These are phyloP conservation scores for Tachysurus fulvidraco DNA, from an alignment of 2,113 vertebrate species.

Conservation along the genomic window DNA sequence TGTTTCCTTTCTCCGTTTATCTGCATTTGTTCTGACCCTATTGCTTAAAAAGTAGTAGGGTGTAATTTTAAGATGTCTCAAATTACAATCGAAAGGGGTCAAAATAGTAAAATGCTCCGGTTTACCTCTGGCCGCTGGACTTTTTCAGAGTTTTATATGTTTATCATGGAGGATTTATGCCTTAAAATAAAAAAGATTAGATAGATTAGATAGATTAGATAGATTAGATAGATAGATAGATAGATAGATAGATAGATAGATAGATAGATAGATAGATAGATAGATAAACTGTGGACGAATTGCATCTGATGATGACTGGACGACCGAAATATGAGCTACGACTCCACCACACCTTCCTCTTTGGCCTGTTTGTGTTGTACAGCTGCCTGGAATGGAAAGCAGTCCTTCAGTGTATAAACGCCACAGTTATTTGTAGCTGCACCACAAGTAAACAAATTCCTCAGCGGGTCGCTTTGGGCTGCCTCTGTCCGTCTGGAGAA, in stretches of 20 bases:
- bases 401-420: conserved; percentile 61
- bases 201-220: too few species aligned
- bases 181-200: not conserved
- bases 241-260: not conserved
- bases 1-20: not conserved
- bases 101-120: not conserved
- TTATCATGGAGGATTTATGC: not conserved
- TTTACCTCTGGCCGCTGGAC: not conserved
- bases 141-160: not conserved
- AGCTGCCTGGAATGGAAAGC: conserved; percentile 67
- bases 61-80: not conserved
- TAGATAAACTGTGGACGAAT: not conserved
- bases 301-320: conserved; percentile 4
- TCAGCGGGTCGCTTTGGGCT: conserved; percentile 59
- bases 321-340: not conserved
- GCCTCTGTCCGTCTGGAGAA: conserved; percentile 52
- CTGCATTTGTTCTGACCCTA: not conserved
- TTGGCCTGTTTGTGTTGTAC: conserved; percentile 64
- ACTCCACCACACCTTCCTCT: conserved; percentile 60
- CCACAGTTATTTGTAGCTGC: conserved; percentile 73
- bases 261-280: not conserved
- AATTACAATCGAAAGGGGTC: not conserved
- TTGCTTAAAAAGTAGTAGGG: not conserved
- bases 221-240: not conserved
- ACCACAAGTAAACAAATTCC: conserved; percentile 77